These are phyloP conservation scores for Metellina segmentata DNA, from an alignment of 2,888 invertebrate genomes.

Conservation along the genomic window DNA sequence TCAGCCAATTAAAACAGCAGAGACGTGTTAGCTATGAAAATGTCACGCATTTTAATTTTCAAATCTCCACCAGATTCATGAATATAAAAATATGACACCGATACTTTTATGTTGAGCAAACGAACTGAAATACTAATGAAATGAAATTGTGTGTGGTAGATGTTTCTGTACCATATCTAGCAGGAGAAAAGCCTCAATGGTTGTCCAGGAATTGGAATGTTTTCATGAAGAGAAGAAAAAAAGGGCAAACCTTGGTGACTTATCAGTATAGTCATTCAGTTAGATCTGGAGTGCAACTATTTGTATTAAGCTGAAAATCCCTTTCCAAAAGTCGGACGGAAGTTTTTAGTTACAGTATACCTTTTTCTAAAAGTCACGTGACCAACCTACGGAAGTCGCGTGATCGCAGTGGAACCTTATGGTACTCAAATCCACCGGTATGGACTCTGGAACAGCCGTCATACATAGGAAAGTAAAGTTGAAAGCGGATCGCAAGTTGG, in stretches of 20 bases:
- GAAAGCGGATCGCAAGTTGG: conserved; percentile 28
- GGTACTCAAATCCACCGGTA: not conserved
- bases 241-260: conserved; percentile 14
- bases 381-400: conserved; percentile 43
- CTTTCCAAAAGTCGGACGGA: conserved; percentile 36
- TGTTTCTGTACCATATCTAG: too few relatives aligned
- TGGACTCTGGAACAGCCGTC: too few relatives aligned
- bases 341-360: conserved; percentile 46
- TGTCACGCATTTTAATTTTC: too few relatives aligned
- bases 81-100: too few relatives aligned
- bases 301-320: conserved; percentile 15
- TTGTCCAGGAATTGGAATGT: too few relatives aligned
- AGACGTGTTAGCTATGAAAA: too few relatives aligned
- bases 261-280: conserved; percentile 21
- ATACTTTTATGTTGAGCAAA: too few relatives aligned
- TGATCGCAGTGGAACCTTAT: conserved; percentile 12
- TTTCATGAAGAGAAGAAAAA: not conserved
- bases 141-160: too few relatives aligned
- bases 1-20: too few relatives aligned
- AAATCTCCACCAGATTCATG: too few relatives aligned
- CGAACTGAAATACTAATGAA: too few relatives aligned
- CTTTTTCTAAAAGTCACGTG: conserved; percentile 33
- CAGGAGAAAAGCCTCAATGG: too few relatives aligned
- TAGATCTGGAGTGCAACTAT: conserved; percentile 23
- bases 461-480: not conserved